Evolutionary conservation across 1,140 invertebrate genomes (phyloP).

Genomic region (Pseudobourletiella spinata): DNA sequence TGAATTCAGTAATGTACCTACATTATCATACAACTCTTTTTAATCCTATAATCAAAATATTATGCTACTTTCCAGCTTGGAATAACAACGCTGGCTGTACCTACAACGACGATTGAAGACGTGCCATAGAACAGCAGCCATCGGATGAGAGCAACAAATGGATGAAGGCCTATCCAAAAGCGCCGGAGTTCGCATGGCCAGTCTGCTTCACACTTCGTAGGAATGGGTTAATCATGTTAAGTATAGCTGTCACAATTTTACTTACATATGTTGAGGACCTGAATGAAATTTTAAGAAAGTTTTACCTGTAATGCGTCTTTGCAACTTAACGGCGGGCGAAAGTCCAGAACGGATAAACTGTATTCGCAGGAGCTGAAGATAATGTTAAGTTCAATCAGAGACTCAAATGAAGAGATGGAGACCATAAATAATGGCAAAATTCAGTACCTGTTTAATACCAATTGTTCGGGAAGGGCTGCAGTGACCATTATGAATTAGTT

Average conservation of each 20-base stretch:
- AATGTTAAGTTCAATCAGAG: no score
- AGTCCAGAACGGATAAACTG: not conserved
- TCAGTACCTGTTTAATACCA: no score
- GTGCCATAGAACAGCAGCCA: conserved; percentile 39
- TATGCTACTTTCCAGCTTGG: conserved; percentile 12
- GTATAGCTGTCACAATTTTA: not conserved
- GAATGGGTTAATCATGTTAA: not conserved
- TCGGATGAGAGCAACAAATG: conserved; percentile 38
- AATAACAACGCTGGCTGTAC: no score
- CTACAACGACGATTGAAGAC: conserved; percentile 38
- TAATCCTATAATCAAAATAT: conserved; percentile 14
- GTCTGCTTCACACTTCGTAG: conserved; percentile 35
- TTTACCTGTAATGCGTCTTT: not conserved
- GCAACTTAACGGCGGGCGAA: not conserved
- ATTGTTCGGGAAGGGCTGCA: no score
- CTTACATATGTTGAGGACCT: not conserved
- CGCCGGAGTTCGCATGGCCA: conserved; percentile 41
- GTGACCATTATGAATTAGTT: no score
- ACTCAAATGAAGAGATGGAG: no score
- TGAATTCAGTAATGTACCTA: conserved; percentile 25
- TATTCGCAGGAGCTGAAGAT: not conserved
- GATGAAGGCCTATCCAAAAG: conserved; percentile 39
- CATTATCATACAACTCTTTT: not conserved
- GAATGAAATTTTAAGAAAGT: not conserved
- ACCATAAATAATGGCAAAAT: no score